Conservation (phyloP, 2,113 vertebrate species). For the Cebus imitator region DNA sequence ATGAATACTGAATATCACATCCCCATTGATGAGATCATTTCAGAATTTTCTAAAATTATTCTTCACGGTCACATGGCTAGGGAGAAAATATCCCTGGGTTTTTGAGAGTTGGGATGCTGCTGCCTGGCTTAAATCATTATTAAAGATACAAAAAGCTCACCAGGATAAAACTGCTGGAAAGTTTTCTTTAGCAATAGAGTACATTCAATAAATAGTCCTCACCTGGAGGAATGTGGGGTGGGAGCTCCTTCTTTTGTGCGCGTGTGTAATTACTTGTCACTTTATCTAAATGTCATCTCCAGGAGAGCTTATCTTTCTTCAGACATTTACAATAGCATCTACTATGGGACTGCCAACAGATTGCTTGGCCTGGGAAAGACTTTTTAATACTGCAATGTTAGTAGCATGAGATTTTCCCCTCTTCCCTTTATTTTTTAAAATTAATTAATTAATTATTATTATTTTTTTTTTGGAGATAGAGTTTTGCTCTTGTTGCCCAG, state of each 20-base stretch:
- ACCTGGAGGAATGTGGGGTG: neutral
- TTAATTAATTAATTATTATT: too few relatives aligned
- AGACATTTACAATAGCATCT: neutral
- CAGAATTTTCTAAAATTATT: constrained; percentile 75
- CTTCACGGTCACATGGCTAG: constrained; percentile 42
- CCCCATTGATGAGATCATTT: constrained; percentile 70
- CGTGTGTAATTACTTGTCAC: constrained; percentile 27
- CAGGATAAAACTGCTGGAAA: neutral
- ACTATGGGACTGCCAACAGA: neutral
- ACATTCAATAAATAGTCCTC: constrained; percentile 13
- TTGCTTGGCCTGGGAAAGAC: neutral
- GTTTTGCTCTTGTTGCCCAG: too few relatives aligned
- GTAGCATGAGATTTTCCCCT: neutral
- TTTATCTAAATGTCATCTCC: constrained; percentile 47
- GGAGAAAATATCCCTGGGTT: constrained; percentile 62
- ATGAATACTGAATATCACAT: constrained; percentile 64
- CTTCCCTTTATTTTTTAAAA: too few relatives aligned
- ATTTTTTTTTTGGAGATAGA: too few relatives aligned
- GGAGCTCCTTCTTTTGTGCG: neutral
- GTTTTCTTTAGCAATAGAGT: constrained; percentile 7
- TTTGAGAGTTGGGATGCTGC: neutral
- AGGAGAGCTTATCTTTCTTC: constrained; percentile 29
- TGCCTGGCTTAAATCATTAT: constrained; percentile 38
- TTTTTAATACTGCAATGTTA: constrained; percentile 28
- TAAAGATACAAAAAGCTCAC: constrained; percentile 53